Evolutionary conservation across 2,113 vertebrate genomes (phyloP), one percentile per base, ranked within the genome.

Genomic region (Orycteropus afer): DNA sequence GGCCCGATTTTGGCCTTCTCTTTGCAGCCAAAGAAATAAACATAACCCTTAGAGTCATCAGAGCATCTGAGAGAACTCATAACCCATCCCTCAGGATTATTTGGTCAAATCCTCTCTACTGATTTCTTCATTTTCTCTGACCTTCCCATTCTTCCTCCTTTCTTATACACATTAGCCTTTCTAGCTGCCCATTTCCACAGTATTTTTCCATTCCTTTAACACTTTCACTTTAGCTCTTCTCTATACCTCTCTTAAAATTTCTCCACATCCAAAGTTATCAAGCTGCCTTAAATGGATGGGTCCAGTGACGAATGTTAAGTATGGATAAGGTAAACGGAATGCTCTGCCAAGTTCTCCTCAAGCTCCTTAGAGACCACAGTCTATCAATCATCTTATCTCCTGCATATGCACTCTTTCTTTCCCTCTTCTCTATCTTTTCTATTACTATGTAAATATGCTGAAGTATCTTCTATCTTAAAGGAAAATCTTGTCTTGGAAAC

Each of bases 21-120:
- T 63, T 86, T 76, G n/a, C 15, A 93, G 59, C 27, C 65, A 61
- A 76, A 93, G 23, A 91, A 94, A 83, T 53, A 91, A 86, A 87
- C 5, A 20, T 4, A 87, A 77, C 17, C 2, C 55, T 42, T 61
- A 32, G 18, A 94, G 15, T 42, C 15, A 71, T 86, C 12, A 29
- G 27, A 93, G 59, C 17, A 77, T 51, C 57, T n/a, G 49, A 86
- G 42, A 78, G 13, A 37, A 79, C 40, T 67, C 77, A 55, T 5
- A 49, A 84, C 10, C 2, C 59, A 5, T 87, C 22, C n/a, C 65
- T 59, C 80, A 25, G 57, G 37, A 67, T 55, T 23, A 55, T 80
- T 61, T 89, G 34, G 12, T 65, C 45, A 90, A 69, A 78, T 2
- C 74, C 22, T 42, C 45, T 22, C 63, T 79, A 49, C 29, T 42